phyloP scores from a whole-genome alignment of 2,888 invertebrate species.

The Scaptomyza parva region DNA sequence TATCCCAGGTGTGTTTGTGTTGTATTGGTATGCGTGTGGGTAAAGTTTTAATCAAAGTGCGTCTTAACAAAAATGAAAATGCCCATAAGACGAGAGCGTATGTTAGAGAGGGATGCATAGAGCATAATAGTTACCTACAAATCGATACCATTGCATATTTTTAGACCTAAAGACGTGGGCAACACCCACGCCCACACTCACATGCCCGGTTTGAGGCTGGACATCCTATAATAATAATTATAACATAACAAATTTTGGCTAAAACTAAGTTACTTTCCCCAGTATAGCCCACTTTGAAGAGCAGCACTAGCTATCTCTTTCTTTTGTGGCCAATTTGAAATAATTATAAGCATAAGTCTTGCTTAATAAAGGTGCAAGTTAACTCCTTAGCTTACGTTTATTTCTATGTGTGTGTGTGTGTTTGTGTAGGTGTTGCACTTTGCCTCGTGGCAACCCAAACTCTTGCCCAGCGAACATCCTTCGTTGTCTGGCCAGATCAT shows the following conservation, averaged over 20 bases:
- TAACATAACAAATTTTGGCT: conserved; percentile 38
- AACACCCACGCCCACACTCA: conserved; percentile 12
- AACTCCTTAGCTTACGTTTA: conserved; percentile 33
- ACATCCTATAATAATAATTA: conserved; percentile 68
- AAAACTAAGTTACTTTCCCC: conserved; percentile 10
- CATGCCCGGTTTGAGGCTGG: background rate
- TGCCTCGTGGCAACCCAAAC: conserved; percentile 19
- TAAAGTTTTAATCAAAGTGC: conserved; percentile 76
- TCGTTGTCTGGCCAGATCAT: conserved; percentile 68
- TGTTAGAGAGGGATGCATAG: conserved; percentile 60
- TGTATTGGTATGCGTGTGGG: conserved; percentile 5
- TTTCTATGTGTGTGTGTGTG: background rate
- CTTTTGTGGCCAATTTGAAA: conserved; percentile 26
- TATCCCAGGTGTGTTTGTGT: conserved; percentile 26
- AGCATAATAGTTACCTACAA: conserved; percentile 42
- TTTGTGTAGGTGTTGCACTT: conserved; percentile 27
- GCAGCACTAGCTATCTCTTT: conserved; percentile 37
- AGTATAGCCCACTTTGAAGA: conserved; percentile 47
- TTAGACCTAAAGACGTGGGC: conserved; percentile 60
- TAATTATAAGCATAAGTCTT: conserved; percentile 43
- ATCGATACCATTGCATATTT: conserved; percentile 69
- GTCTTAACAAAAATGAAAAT: conserved; percentile 75
- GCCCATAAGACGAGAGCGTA: conserved; percentile 34
- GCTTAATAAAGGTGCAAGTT: conserved; percentile 45
- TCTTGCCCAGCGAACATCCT: conserved; percentile 11